These are phyloP conservation scores for silkworm (Bombyx mori) DNA, from an alignment of 1,140 invertebrate species.

Conservation along the genomic window ASM3026992v2 NC_085114.1:4778001-4778500, in stretches of 20 bases:
- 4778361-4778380: constrained; percentile 72
- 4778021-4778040: too few relatives aligned
- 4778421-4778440: constrained; percentile 71
- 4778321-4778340: constrained; percentile 72
- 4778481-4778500: constrained; percentile 71
- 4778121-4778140: constrained; percentile 51
- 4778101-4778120: constrained; percentile 29
- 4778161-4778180: constrained; percentile 59
- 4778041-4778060: not conserved
- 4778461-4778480: constrained; percentile 70
- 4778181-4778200: constrained; percentile 72
- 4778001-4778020: too few relatives aligned
- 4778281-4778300: constrained; percentile 61
- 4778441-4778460: constrained; percentile 67
- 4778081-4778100: constrained; percentile 9
- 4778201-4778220: constrained; percentile 70
- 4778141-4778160: constrained; percentile 43
- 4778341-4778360: constrained; percentile 70
- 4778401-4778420: constrained; percentile 65
- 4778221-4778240: constrained; percentile 69
- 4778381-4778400: constrained; percentile 67
- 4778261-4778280: constrained; percentile 71
- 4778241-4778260: constrained; percentile 65
- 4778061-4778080: constrained; percentile 1
- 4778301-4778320: constrained; percentile 66